phyloP scores from a whole-genome alignment of 1,140 invertebrate genomes.

The Aphaenogaster rudis region DNA sequence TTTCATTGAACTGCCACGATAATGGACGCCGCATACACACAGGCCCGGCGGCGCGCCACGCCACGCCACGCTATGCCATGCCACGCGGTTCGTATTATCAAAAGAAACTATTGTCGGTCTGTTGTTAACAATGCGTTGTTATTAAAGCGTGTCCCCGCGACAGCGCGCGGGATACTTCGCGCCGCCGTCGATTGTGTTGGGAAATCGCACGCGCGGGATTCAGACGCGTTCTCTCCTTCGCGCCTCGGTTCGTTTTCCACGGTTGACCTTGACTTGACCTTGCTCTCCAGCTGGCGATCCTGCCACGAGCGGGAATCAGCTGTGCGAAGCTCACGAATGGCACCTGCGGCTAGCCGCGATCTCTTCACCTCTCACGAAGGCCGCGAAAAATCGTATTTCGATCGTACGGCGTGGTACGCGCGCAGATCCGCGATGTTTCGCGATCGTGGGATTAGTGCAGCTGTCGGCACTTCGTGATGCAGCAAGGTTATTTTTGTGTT shows the following conservation, averaged over 20 bases:
- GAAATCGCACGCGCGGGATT: constrained; percentile 47
- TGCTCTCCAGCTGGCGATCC: constrained; percentile 35
- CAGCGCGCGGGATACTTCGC: constrained; percentile 65
- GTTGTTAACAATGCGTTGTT: constrained; percentile 83
- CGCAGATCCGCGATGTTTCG: background rate
- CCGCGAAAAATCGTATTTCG: constrained; percentile 44
- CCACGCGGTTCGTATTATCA: constrained; percentile 79
- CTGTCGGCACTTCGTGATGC: constrained; percentile 14
- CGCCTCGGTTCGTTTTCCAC: constrained; percentile 31
- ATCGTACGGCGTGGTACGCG: background rate
- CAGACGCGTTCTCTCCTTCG: constrained; percentile 31
- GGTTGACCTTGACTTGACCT: constrained; percentile 48
- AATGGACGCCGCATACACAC: constrained; percentile 73
- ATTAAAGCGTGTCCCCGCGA: constrained; percentile 74
- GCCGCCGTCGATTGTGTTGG: constrained; percentile 30
- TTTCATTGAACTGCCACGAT: constrained; percentile 83
- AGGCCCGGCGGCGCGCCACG: constrained; percentile 46
- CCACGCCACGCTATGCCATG: constrained; percentile 41
- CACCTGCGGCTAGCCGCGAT: constrained; percentile 36
- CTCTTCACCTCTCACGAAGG: constrained; percentile 24
- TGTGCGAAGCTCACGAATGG: constrained; percentile 25
- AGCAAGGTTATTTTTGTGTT: constrained; percentile 26
- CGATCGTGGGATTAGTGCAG: constrained; percentile 40
- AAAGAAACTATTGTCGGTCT: constrained; percentile 84
- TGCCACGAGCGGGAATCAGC: constrained; percentile 52